A percentile compares a stretch with the other conserved stretches of the same genome.
Evolutionary conservation across 2,888 invertebrate species (phyloP).

Genomic region (Blastobasis lacticolella): DNA sequence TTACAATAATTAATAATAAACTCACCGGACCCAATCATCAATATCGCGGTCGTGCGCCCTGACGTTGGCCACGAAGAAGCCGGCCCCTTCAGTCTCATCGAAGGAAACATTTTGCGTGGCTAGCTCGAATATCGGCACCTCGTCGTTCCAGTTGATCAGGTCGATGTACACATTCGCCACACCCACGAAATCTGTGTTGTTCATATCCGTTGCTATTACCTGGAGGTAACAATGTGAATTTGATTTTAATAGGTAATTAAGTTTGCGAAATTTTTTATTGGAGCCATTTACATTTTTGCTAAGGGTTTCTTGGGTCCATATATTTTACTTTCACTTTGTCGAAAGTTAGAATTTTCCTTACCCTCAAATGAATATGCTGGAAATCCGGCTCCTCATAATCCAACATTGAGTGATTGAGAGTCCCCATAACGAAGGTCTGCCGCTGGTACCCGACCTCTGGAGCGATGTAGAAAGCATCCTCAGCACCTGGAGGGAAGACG

Average conservation of each 20-base stretch:
- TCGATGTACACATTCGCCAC: conserved; percentile 57
- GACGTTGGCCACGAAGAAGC: conserved; percentile 64
- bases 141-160: conserved; percentile 81
- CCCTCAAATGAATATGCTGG: conserved; percentile 53
- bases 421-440: conserved; percentile 73
- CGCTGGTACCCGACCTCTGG: conserved; percentile 76
- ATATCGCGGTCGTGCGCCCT: conserved; percentile 77
- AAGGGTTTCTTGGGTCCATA: too few species aligned
- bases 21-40: conserved; percentile 72
- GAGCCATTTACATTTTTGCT: too few species aligned
- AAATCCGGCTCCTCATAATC: conserved; percentile 75
- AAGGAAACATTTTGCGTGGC: conserved; percentile 45
- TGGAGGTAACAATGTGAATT: conserved; percentile 14
- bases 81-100: conserved; percentile 71
- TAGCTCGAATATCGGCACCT: conserved; percentile 75
- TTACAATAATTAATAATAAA: too few species aligned
- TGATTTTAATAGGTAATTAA: too few species aligned
- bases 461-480: conserved; percentile 74
- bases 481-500: conserved; percentile 39
- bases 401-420: conserved; percentile 64
- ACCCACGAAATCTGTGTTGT: conserved; percentile 38
- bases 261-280: too few species aligned
- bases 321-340: too few species aligned
- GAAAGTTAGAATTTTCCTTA: conserved; percentile 13
- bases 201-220: conserved; percentile 52